A percentile compares a stretch with the other conserved stretches of the same genome.
phyloP scores from a whole-genome alignment of 2,888 invertebrate species.

The Leucoma salicis region DNA sequence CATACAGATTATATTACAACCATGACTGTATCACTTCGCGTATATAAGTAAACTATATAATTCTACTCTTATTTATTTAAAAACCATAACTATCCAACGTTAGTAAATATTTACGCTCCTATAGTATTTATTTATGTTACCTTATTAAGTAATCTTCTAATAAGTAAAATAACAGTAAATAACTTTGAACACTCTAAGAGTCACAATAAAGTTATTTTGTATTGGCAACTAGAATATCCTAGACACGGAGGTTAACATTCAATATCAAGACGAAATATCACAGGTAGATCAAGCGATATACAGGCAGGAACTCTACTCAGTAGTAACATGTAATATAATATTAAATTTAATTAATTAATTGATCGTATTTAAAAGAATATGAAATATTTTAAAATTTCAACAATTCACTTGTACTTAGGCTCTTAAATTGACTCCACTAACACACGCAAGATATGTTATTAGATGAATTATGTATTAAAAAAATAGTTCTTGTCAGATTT shows the following conservation, averaged over 20 bases:
- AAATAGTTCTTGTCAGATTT: constrained; percentile 54
- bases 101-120: constrained; percentile 36
- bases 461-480: constrained; percentile 47
- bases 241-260: constrained; percentile 53
- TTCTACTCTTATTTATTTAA: constrained; percentile 23
- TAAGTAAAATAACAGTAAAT: constrained; percentile 27
- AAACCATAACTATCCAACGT: constrained; percentile 23
- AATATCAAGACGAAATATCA: constrained; percentile 68
- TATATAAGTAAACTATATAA: constrained; percentile 8
- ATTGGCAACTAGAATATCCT: constrained; percentile 56
- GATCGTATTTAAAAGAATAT: constrained; percentile 44
- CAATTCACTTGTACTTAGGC: constrained; percentile 58
- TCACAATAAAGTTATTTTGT: constrained; percentile 42
- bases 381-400: constrained; percentile 45
- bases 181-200: constrained; percentile 60
- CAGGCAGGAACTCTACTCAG: constrained; percentile 75
- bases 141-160: constrained; percentile 38
- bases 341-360: constrained; percentile 42
- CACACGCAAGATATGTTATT: constrained; percentile 61
- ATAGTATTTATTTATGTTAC: constrained; percentile 15
- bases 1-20: constrained; percentile 62
- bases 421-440: constrained; percentile 70
- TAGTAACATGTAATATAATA: constrained; percentile 46
- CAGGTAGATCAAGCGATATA: constrained; percentile 75
- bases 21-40: constrained; percentile 25